Base-by-base conservation (phyloP, 37 sponge, comb jelly and placozoan genomes). In the Theonella swinhoei region DNA sequence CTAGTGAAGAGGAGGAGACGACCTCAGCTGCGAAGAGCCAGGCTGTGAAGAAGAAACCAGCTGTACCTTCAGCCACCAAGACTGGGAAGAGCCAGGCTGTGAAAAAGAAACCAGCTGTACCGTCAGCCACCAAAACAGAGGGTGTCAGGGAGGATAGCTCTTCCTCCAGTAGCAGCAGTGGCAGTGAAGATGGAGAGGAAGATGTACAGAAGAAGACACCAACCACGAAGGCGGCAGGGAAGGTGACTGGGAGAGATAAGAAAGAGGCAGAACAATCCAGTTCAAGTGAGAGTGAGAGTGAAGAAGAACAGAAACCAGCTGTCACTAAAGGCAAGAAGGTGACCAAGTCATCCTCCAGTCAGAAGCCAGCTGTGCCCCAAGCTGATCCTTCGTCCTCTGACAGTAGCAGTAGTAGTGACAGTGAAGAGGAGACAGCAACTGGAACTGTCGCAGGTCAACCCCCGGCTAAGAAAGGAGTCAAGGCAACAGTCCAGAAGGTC, bases 111-210 rank as follows among this genome's bases (percentile, higher is more conserved):
- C 22, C 4, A 25, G 33, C 23, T 58, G 60, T 20, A 47, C 11
- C 54, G 7, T 17, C 54, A 47, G 54, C 11, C 11, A 47, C 7
- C 11, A 47, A 47, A 14, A 47, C 54, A 17, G n/a, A n/a, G 1
- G n/a, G n/a, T n/a, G n/a, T n/a, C n/a, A n/a, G n/a, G n/a, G n/a
- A n/a, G n/a, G n/a, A n/a, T n/a, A n/a, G n/a, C n/a, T n/a, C n/a
- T n/a, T n/a, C n/a, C 40, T 74, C 75, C 26, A 74, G 75, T 28
- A 54, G 59, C 75, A 74, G 69, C 69, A 67, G 62, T n/a, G n/a
- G 69, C 69, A 67, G 54, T 47, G 54, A 47, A 47, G 54, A 47
- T 33, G 14, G 26, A 38, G 29, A 30, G 25, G 47, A 43, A 43
- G 54, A 40, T 2, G 74, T 24, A n/a, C 14, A 74, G 41, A 74